Evolutionary conservation across 2,797 vertebrate species (phyloP).

Genomic region (Uromys caudimaculatus): DNA sequence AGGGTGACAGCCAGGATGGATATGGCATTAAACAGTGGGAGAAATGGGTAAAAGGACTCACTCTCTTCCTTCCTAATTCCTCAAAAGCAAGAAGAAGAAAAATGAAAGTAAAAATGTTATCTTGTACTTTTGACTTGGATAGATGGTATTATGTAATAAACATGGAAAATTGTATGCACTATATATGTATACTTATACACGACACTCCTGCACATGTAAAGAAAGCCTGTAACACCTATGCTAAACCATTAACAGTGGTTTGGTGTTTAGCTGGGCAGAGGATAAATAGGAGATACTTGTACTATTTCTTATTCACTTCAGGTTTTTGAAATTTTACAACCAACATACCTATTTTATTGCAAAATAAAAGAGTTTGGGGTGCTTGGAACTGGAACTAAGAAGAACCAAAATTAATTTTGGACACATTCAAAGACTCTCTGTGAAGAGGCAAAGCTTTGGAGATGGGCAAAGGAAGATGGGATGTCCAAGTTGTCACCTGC

Average conservation of each 20-base stretch:
- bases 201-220: neutral
- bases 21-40: neutral
- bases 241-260: conserved; percentile 27
- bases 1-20: neutral
- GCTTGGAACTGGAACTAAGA: neutral
- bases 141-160: neutral
- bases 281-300: neutral
- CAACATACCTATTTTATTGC: neutral
- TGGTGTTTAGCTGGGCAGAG: neutral
- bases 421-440: neutral
- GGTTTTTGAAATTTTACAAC: neutral
- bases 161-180: neutral
- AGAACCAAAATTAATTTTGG: neutral
- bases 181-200: neutral
- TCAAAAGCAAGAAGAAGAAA: neutral
- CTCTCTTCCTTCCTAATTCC: neutral
- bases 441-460: neutral
- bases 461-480: neutral
- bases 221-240: neutral
- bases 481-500: neutral
- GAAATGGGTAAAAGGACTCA: neutral
- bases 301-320: conserved; percentile 18
- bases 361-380: neutral
- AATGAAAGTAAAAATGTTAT: neutral
- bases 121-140: neutral